A percentile compares a stretch with the other conserved stretches of the same genome.
Conservation (phyloP, 2,888 invertebrate species). For the Xestoiulus laeticollis region DNA sequence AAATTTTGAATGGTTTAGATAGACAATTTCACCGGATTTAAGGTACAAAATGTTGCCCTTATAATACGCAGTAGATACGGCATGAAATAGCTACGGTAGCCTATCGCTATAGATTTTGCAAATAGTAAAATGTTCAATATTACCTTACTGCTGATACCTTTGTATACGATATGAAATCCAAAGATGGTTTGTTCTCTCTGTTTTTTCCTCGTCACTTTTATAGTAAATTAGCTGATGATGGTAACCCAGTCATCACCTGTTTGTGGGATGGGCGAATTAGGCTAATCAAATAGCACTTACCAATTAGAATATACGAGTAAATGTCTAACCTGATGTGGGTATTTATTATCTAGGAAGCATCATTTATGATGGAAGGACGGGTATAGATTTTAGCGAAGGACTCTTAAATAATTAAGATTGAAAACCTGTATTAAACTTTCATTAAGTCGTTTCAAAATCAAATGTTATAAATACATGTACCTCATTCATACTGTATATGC, state of each 20-base stretch:
- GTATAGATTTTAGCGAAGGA: background rate
- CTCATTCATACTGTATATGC: too few species aligned
- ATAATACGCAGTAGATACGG: background rate
- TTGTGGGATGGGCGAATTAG: conserved; percentile 30
- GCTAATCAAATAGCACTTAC: conserved; percentile 35
- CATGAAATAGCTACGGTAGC: background rate
- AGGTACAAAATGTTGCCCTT: background rate
- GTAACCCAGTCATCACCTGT: background rate
- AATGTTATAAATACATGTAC: background rate
- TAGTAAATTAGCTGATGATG: conserved; percentile 21
- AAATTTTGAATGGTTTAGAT: background rate
- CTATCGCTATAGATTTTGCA: background rate
- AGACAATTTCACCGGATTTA: background rate
- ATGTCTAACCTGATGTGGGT: background rate
- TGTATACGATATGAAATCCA: conserved; percentile 2
- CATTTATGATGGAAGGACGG: background rate
- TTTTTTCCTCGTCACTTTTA: background rate
- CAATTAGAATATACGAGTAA: conserved; percentile 15
- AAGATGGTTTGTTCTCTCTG: background rate
- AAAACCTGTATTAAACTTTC: background rate
- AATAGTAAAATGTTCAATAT: background rate
- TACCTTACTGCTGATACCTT: background rate
- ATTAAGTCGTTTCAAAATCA: background rate
- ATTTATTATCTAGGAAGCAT: background rate
- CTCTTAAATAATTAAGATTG: background rate